Evolutionary conservation across 2,113 vertebrate genomes (phyloP), one percentile per base, ranked within the genome.

Genomic region (Menura novaehollandiae): DNA sequence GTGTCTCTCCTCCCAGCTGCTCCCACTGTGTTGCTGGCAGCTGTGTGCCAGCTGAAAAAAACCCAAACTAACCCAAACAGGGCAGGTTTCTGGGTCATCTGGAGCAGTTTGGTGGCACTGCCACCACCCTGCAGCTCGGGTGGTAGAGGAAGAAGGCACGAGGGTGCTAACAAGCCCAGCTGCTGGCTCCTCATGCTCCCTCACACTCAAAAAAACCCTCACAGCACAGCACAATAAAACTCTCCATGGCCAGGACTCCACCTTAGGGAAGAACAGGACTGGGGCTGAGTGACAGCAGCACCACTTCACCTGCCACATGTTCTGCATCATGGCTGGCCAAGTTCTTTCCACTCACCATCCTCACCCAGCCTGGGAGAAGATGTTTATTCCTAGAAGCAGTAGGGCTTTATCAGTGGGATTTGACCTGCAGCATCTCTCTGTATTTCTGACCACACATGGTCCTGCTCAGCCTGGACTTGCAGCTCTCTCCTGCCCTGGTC

Each of bases 301-400:
- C 24, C 46, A 8, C 20, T 24, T n/a, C 66, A 27, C 20, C 4
- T 1, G 1, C 30, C 37, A 4, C 10, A 2, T 2, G 0, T 21
- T 55, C 63, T 81, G 33, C 55, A 28, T 6, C 46, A 1, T 0
- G 18, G 6, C 13, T 67, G 52, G 51, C 60, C 43, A 28, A 27
- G 20, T 9, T 62, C 62, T 30, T 20, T 33, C 15, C 15, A 0
- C n/a, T 44, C 75, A 26, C 52, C 60, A 6, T 24, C 51, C 64
- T 30, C 67, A 33, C 10, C 39, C 52, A 69, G 52, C 33, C 58
- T 47, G 16, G 52, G 10, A 56, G 60, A n/a, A 62, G 49, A 11
- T 27, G 33, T 26, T 75, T 37, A 21, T 49, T 67, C 33, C 52
- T 43, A 30, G 64, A 82, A 75, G 6, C 4, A 3, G 18, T 1